Percentiles rank a stretch among this genome's conserved stretches.
phyloP scores from a whole-genome alignment of 2,797 vertebrate species.

The Diplodus sargus region DNA sequence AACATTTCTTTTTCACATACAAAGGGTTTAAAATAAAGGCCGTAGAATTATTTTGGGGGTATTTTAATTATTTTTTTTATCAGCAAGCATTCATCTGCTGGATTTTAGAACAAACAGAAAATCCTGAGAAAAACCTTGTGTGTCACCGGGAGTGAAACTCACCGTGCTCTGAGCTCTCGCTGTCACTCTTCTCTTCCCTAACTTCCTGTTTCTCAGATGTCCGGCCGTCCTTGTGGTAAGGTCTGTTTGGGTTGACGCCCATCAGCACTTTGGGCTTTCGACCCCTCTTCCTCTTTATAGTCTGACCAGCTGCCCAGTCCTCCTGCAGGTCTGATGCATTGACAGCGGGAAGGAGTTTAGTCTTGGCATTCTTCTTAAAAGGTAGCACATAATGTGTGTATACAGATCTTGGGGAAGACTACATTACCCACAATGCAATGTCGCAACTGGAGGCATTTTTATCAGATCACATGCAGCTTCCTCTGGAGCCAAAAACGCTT shows the following conservation, averaged over 20 bases:
- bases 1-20: background rate
- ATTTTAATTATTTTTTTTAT: background rate
- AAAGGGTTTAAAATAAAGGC: background rate
- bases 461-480: no score
- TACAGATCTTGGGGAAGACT: no score
- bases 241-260: constrained; percentile 48
- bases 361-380: background rate
- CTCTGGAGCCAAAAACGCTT: no score
- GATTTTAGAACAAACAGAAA: background rate
- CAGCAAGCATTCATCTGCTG: background rate
- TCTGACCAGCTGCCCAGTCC: constrained; percentile 66
- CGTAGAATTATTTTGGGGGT: background rate
- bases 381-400: no score
- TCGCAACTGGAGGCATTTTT: no score
- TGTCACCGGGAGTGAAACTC: constrained; percentile 55
- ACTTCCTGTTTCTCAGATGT: constrained; percentile 62
- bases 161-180: constrained; percentile 81
- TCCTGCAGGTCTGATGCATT: constrained; percentile 68
- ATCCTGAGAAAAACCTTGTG: background rate
- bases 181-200: constrained; percentile 71
- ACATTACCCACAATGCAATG: no score
- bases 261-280: constrained; percentile 79
- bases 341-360: constrained; percentile 23
- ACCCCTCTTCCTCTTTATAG: constrained; percentile 76
- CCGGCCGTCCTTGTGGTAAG: constrained; percentile 50